Percentiles rank a stretch among this genome's conserved stretches.
phyloP scores from a whole-genome alignment of 2,113 vertebrate species.

The Chinchilla lanigera region DNA sequence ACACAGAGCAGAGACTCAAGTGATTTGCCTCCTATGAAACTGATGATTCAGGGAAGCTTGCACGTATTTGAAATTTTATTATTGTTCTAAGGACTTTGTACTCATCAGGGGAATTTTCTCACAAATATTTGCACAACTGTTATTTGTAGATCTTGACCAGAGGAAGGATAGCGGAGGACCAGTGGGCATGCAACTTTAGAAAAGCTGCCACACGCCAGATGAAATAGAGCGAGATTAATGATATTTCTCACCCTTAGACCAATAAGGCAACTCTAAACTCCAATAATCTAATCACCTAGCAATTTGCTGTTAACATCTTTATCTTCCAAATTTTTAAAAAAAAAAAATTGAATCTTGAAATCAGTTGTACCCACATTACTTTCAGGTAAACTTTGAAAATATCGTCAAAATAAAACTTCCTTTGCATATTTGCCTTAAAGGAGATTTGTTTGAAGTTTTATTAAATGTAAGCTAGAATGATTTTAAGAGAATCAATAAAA shows the following conservation, averaged over 20 bases:
- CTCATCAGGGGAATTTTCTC: conserved; percentile 60
- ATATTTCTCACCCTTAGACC: neutral
- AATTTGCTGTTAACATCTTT: conserved; percentile 2
- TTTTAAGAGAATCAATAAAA: conserved; percentile 44
- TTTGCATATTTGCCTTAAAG: neutral
- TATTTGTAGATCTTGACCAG: conserved; percentile 76
- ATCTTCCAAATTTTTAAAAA: neutral
- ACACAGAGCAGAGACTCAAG: neutral
- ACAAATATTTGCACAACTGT: conserved; percentile 80
- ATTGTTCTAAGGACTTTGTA: conserved; percentile 60
- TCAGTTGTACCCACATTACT: neutral
- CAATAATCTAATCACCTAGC: neutral
- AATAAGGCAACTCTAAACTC: neutral
- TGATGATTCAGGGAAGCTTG: neutral
- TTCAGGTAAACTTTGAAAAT: conserved; percentile 7
- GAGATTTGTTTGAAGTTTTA: conserved; percentile 56
- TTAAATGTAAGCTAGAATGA: neutral
- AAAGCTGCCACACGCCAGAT: neutral
- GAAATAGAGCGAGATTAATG: conserved; percentile 12
- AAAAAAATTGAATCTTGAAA: neutral
- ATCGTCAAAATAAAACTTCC: conserved; percentile 13
- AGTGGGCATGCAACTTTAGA: neutral
- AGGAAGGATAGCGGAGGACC: conserved; percentile 34
- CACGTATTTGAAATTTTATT: conserved; percentile 57
- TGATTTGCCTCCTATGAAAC: conserved; percentile 5